Evolutionary conservation across 2,797 vertebrate species (phyloP), one percentile per base, ranked within the genome.

Genomic region (Heterohyrax brucei): DNA sequence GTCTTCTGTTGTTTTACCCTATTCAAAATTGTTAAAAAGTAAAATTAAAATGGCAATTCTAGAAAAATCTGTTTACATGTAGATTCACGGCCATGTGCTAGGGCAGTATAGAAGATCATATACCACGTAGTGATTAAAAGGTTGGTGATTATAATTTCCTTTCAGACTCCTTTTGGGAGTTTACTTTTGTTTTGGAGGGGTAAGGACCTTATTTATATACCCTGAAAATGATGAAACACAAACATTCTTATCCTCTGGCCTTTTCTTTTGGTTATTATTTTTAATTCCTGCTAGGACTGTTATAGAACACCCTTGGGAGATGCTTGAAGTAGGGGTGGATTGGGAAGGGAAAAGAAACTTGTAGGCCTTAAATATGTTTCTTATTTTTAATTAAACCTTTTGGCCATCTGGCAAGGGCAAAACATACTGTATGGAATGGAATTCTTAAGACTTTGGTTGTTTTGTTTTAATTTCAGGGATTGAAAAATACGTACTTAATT

Each of bases 1-100:
- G 26, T 89, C 89, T 80, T 48, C 21, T 82, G 16, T 83, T 21
- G 18, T 83, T 96, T 93, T 94, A 82, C 30, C 5, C 22, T 89
- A 62, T 87, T 89, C 66, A 79, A 16, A 93, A 82, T 26, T 83
- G n/a, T 78, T 21, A 68, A 59, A 88, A 59, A 88, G 33, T 80
- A 78, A 85, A 86, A 66, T 93, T 77, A 85, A 44, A 82, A 14
- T 89, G 75, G 44, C 61, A 92, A 61, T 79, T 76, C 61, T 73
- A 14, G 56, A 12, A 89, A 90, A 19, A 22, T 76, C 18, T 75
- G 18, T 88, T 95, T 61, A 79, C 70, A 28, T 91, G 87, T 19
- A 91, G 16, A 7, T 61, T 75, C 18, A 28, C 21, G 21, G n/a
- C 86, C 21, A 6, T 86, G 68, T 93, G 22, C 39, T 77, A 50